Percentiles rank a stretch among this genome's conserved stretches.
Evolutionary conservation across 1,140 invertebrate species (phyloP).

Genomic region (Intoshia linei): DNA sequence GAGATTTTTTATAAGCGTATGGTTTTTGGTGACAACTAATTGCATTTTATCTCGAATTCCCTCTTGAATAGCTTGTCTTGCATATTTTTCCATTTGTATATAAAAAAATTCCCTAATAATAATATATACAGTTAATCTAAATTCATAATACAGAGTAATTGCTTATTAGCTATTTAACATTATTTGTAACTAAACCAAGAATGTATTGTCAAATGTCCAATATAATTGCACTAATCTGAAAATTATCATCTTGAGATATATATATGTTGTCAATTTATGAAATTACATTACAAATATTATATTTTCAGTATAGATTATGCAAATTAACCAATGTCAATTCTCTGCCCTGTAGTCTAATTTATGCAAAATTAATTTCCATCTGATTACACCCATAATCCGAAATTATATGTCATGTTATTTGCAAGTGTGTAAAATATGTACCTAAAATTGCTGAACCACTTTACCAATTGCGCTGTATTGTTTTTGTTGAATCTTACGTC

Average conservation of each 20-base stretch:
- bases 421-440: conserved; percentile 27
- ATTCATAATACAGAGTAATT: not conserved
- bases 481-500: conserved; percentile 99
- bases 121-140: conserved; percentile 4
- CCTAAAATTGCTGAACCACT: conserved; percentile 99
- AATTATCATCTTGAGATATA: not conserved
- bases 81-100: conserved; percentile 99
- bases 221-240: not conserved
- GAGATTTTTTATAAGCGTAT: conserved; percentile 75
- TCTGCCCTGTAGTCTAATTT: not conserved
- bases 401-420: not conserved
- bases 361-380: no score
- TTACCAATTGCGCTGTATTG: conserved; percentile 97
- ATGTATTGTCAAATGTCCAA: not conserved
- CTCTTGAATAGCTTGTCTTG: conserved; percentile 73
- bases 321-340: no score
- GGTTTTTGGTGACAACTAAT: conserved; percentile 59
- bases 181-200: not conserved
- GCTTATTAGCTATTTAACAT: no score
- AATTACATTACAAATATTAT: no score
- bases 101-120: conserved; percentile 88
- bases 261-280: no score
- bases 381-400: not conserved
- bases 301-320: no score
- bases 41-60: conserved; percentile 66